Conservation (phyloP, 2,113 vertebrate species). For the Chamaetylas fuelleborni region DNA sequence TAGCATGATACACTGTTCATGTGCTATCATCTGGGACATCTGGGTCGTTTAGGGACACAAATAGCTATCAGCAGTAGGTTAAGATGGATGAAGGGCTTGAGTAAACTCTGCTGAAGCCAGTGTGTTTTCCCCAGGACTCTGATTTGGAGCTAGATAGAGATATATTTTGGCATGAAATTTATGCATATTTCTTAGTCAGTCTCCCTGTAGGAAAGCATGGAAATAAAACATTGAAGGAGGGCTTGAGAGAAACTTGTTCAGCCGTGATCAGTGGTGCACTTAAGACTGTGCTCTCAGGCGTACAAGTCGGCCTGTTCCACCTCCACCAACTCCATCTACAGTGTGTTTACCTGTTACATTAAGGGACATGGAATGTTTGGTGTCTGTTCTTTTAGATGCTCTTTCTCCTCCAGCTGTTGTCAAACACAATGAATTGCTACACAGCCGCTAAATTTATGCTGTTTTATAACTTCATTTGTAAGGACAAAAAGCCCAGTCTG, state of each 20-base stretch:
- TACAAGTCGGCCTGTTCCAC: neutral
- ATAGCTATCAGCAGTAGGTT: neutral
- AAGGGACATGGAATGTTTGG: neutral
- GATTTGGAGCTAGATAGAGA: constrained; percentile 7
- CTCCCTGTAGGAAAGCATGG: neutral
- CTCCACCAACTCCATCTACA: neutral
- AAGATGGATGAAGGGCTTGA: neutral
- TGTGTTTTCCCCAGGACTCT: neutral
- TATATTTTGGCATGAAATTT: neutral
- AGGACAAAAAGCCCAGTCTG: neutral
- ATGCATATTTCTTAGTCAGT: neutral
- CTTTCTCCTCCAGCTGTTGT: neutral
- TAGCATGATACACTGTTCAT: neutral
- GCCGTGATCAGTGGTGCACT: neutral
- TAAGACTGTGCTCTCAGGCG: neutral
- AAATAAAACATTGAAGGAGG: neutral
- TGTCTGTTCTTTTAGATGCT: neutral
- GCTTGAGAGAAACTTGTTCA: neutral
- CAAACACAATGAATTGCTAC: neutral
- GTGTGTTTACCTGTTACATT: neutral
- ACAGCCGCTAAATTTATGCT: neutral
- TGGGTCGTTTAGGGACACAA: neutral
- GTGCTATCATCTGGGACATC: neutral
- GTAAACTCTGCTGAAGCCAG: neutral
- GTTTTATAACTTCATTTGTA: neutral